Evolutionary conservation across 1,140 invertebrate genomes (phyloP), one percentile per base, ranked within the genome.

Genomic region (Cydia fagiglandana): DNA sequence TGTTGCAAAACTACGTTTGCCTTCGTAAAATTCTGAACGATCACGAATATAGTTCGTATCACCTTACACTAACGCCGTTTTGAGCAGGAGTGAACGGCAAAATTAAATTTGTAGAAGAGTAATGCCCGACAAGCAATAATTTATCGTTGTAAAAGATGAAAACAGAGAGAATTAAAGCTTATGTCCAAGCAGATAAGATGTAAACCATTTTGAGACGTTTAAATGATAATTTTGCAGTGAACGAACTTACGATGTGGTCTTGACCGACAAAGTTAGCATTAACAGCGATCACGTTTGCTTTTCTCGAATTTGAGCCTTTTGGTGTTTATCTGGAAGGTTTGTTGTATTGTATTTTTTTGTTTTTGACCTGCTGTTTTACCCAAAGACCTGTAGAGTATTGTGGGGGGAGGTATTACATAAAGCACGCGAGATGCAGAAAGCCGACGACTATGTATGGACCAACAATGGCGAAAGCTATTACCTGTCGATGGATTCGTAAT

Each of bases 401-500:
- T 50, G 64, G 53, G 50, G 80, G 84, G 87, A 85, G 83, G 82
- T 74, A 78, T 87, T 85, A 87, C 85, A 89, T 91, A 91, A 87
- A 91, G 85, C 76, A 81, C 77, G 79, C 80, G 83, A 87, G 83
- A 78, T 81, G 81, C 83, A 85, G 81, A 84, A 86, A 84, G 78
- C 64, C 75, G 73, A 73, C 83, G 77, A 78, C 79, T 86, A 84
- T 88, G 82, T 86, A 84, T 88, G 82, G 30, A 84, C 84, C 83
- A 74, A 86, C 79, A 79, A 76, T 78, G 73, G 86, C 80, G 88
- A 87, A 89, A 90, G 85, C 81, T 73, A 76, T 75, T 17, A 24
- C 34, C n/a, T 70, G 13, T 75, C 78, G 77, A 83, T 88, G 86
- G 86, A 78, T 86, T 84, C 7, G 4, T 10, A 17, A 61, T 24